A percentile compares a stretch with the other conserved stretches of the same genome.
Conservation (phyloP, 2,888 invertebrate genomes). For the Dynastes tityus region DNA sequence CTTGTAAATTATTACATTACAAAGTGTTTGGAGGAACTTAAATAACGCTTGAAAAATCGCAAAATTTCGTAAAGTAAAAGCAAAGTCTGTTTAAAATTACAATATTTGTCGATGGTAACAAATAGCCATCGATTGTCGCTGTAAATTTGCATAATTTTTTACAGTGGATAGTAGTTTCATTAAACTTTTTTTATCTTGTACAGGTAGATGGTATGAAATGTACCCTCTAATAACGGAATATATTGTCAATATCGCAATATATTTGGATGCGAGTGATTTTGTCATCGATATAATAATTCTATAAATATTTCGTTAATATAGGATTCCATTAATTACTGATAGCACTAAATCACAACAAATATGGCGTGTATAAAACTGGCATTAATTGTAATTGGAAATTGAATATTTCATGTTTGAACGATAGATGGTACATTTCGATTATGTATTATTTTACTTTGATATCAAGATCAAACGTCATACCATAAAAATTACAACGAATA, state of each 20-base stretch:
- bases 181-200: too few species aligned
- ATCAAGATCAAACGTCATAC: conserved; percentile 22
- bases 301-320: not conserved
- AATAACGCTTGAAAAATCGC: too few species aligned
- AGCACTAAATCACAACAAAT: conserved; percentile 1
- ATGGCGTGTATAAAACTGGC: not conserved
- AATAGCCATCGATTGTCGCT: too few species aligned
- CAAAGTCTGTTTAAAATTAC: too few species aligned
- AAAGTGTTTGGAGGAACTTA: too few species aligned
- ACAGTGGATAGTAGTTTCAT: too few species aligned
- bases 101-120: too few species aligned
- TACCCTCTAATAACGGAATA: too few species aligned
- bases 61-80: too few species aligned
- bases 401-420: conserved; percentile 13
- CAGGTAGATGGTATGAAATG: too few species aligned
- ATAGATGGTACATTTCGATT: not conserved
- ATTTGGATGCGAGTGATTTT: not conserved
- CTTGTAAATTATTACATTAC: too few species aligned
- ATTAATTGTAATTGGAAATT: conserved; percentile 17
- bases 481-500: conserved; percentile 5
- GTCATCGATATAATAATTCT: not conserved
- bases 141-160: too few species aligned
- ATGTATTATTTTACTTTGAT: conserved; percentile 9
- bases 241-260: not conserved
- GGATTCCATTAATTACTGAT: conserved; percentile 6